Evolutionary conservation across 2,888 invertebrate species (phyloP).

Genomic region (Charanyca ferruginea): DNA sequence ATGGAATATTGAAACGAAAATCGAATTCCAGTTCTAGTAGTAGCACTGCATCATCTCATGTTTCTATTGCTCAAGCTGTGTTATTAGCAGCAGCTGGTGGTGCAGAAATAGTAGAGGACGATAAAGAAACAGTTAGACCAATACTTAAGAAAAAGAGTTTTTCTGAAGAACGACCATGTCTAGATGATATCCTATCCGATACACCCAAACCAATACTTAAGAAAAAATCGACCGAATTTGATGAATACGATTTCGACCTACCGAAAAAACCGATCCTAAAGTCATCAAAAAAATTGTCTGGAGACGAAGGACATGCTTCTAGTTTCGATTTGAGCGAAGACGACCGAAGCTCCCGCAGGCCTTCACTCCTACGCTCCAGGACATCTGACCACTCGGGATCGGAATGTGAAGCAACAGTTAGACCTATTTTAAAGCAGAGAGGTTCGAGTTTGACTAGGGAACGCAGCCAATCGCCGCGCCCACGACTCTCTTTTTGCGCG

Average conservation of each 20-base stretch:
- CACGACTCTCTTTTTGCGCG: slow-evolving; percentile 92
- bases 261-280: slow-evolving; percentile 95
- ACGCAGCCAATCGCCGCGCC: slow-evolving; percentile 92
- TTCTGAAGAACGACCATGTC: slow-evolving; percentile 92
- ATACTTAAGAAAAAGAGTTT: slow-evolving; percentile 96
- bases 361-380: slow-evolving; percentile 90
- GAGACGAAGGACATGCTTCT: slow-evolving; percentile 91
- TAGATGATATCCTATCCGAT: slow-evolving; percentile 84
- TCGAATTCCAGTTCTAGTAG: slow-evolving; percentile 93
- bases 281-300: slow-evolving; percentile 92
- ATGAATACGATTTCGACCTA: slow-evolving; percentile 94
- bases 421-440: slow-evolving; percentile 93
- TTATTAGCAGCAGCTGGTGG: slow-evolving; percentile 92
- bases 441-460: slow-evolving; percentile 91
- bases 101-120: slow-evolving; percentile 90
- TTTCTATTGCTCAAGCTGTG: slow-evolving; percentile 93
- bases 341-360: slow-evolving; percentile 90
- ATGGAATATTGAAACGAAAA: slow-evolving; percentile 95
- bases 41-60: slow-evolving; percentile 92
- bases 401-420: slow-evolving; percentile 91
- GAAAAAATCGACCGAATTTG: slow-evolving; percentile 95
- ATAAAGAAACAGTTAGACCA: slow-evolving; percentile 93
- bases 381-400: slow-evolving; percentile 90
- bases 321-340: slow-evolving; percentile 91
- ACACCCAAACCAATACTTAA: slow-evolving; percentile 95